These are phyloP conservation scores for Apodemia hepburni DNA, from an alignment of 2,888 invertebrate genomes.

Conservation along the genomic window DNA sequence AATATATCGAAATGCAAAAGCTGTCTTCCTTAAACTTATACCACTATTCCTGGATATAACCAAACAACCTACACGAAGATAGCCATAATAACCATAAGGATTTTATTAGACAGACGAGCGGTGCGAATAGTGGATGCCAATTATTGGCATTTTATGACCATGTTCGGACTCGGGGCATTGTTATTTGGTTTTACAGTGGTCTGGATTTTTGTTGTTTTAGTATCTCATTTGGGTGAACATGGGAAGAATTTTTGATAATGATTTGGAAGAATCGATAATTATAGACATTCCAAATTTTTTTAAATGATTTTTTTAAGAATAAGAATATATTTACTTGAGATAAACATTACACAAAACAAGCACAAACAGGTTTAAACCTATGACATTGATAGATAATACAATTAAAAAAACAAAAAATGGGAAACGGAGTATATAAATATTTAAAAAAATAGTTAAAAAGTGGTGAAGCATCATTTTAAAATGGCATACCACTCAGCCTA, in stretches of 20 bases:
- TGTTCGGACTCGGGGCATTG: background rate
- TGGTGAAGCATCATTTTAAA: too few species aligned
- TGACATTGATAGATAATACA: too few species aligned
- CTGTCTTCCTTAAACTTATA: background rate
- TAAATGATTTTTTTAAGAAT: too few species aligned
- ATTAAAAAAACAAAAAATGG: too few species aligned
- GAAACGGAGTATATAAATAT: too few species aligned
- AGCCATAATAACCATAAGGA: conserved; percentile 11
- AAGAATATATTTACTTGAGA: too few species aligned
- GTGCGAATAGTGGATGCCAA: conserved; percentile 9
- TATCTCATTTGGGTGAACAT: background rate
- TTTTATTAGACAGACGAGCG: background rate
- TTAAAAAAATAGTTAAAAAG: too few species aligned
- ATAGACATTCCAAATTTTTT: too few species aligned
- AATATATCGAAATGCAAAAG: too few species aligned
- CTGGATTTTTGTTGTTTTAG: background rate
- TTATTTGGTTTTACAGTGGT: conserved; percentile 4
- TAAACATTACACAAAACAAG: too few species aligned
- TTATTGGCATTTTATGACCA: conserved; percentile 7
- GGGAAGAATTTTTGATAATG: conserved; percentile 2
- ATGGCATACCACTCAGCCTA: too few species aligned
- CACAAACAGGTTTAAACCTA: too few species aligned
- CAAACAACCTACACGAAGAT: background rate
- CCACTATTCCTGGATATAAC: background rate
- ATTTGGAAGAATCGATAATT: background rate